Evolutionary conservation across 2,113 vertebrate species (phyloP).

Genomic region (Nanorana parkeri): DNA sequence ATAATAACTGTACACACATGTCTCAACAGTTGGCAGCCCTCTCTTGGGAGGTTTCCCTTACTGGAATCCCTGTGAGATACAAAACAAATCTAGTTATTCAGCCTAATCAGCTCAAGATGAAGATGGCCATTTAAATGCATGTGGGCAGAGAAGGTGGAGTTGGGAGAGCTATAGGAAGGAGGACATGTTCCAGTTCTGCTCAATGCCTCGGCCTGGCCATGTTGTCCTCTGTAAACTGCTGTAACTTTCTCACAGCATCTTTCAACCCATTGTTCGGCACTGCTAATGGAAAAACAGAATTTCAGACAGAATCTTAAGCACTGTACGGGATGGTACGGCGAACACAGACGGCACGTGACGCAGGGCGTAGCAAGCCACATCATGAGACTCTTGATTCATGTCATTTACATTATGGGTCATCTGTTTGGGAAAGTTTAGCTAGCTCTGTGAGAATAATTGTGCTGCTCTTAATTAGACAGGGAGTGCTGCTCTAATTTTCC

Average conservation of each 20-base stretch:
- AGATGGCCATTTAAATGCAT: too few species aligned
- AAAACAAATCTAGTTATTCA: too few species aligned
- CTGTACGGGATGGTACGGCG: constrained; percentile 34
- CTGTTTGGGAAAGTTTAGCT: constrained; percentile 51
- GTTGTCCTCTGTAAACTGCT: too few species aligned
- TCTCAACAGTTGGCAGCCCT: too few species aligned
- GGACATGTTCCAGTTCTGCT: too few species aligned
- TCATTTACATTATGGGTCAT: constrained; percentile 57
- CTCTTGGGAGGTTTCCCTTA: too few species aligned
- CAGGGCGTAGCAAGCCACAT: constrained; percentile 47
- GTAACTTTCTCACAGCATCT: not conserved
- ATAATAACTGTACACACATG: too few species aligned
- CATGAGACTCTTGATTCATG: constrained; percentile 43
- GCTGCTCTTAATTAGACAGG: constrained; percentile 51
- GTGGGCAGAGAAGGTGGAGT: too few species aligned
- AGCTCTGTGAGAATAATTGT: constrained; percentile 47
- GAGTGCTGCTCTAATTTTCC: constrained; percentile 47
- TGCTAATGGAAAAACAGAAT: not conserved
- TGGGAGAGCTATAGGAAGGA: too few species aligned
- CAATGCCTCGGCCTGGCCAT: too few species aligned
- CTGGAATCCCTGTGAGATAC: too few species aligned
- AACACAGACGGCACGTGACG: constrained; percentile 33
- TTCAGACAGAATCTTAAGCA: constrained; percentile 15
- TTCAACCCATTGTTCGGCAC: not conserved
- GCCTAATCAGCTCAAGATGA: too few species aligned